Conservation (phyloP, 37 sponge, comb jelly and placozoan genomes). For the Oopsacas minuta region DNA sequence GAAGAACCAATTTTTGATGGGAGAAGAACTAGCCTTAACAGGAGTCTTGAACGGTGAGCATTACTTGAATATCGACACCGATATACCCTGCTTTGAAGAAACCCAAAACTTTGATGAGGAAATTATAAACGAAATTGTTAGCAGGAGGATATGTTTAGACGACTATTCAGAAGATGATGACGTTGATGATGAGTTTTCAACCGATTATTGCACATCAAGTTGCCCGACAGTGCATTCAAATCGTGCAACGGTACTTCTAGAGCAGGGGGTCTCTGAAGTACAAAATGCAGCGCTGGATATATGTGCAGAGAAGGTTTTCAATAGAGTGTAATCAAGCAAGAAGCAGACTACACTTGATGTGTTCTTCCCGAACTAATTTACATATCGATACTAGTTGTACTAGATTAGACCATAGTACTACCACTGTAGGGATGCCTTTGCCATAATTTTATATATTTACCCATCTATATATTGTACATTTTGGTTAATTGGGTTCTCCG, state of each 20-base stretch:
- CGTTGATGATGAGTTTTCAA: not conserved
- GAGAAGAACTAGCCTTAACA: not conserved
- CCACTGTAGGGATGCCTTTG: no score
- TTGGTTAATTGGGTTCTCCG: no score
- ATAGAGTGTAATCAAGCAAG: not conserved
- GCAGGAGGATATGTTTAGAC: not conserved
- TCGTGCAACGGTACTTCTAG: not conserved
- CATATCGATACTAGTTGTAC: no score
- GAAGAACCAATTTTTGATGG: not conserved
- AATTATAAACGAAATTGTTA: not conserved
- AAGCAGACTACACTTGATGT: slow-evolving; percentile 17
- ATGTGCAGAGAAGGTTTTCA: not conserved
- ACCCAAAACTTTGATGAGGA: not conserved
- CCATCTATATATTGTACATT: no score
- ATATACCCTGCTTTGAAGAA: not conserved
- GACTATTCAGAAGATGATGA: not conserved
- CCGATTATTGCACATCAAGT: not conserved
- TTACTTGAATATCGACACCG: not conserved
- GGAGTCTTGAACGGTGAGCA: not conserved
- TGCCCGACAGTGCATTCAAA: not conserved
- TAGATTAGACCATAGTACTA: no score
- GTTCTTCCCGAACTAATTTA: no score
- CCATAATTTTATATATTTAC: no score
- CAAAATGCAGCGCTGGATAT: not conserved
- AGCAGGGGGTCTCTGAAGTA: not conserved